phyloP scores from a whole-genome alignment of 2,113 vertebrate genomes.

The Anser brachyrhynchus region DNA sequence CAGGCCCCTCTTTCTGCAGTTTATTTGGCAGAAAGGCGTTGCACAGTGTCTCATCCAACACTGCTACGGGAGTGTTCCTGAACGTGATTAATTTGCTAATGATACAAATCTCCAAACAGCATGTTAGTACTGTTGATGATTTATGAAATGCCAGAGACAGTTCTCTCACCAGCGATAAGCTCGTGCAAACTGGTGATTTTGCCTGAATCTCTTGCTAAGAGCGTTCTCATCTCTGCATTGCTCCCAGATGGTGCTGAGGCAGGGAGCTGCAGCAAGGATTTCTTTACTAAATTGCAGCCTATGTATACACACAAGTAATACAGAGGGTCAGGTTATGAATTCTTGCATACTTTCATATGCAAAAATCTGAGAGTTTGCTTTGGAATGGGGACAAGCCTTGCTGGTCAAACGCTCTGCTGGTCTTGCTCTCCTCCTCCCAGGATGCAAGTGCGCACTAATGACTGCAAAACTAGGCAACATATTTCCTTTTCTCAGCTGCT shows the following conservation, averaged over 20 bases:
- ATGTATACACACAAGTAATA: not conserved
- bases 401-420: not conserved
- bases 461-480: slow-evolving; percentile 2
- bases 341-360: not conserved
- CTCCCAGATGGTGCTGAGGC: not conserved
- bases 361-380: slow-evolving; percentile 47
- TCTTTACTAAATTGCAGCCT: slow-evolving; percentile 43
- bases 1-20: not conserved
- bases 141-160: slow-evolving; percentile 62
- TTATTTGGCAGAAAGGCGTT: slow-evolving; percentile 16
- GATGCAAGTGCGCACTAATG: slow-evolving; percentile 18
- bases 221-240: not conserved
- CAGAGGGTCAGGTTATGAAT: not conserved
- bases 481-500: slow-evolving; percentile 34
- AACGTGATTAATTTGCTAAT: slow-evolving; percentile 32
- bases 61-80: not conserved
- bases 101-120: slow-evolving; percentile 37
- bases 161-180: slow-evolving; percentile 15
- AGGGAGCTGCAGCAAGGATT: slow-evolving; percentile 2
- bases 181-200: slow-evolving; percentile 13
- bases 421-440: slow-evolving; percentile 37
- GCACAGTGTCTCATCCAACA: not conserved
- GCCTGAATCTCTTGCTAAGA: not conserved
- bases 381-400: slow-evolving; percentile 49
- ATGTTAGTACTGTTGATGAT: not conserved